phyloP scores from a whole-genome alignment of 2,113 vertebrate genomes.

The Coracopsis vasa region DNA sequence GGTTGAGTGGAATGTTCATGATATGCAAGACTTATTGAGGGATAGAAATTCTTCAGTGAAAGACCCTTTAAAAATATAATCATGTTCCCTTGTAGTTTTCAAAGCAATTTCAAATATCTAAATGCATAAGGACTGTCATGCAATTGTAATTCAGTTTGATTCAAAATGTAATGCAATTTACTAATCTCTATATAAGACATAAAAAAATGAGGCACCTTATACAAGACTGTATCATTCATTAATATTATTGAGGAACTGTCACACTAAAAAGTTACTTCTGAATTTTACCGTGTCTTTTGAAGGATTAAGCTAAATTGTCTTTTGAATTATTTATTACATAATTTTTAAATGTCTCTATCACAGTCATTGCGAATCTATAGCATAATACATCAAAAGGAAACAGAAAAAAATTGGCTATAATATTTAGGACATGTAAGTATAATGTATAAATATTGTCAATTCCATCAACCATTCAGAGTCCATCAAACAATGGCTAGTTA shows the following conservation, averaged over 20 bases:
- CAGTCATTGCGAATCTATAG: constrained; percentile 7
- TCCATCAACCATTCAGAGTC: not conserved
- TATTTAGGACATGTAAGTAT: not conserved
- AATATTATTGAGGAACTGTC: constrained; percentile 64
- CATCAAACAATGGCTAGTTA: not conserved
- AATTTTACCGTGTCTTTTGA: constrained; percentile 49
- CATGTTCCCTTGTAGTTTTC: not conserved
- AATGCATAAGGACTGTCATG: constrained; percentile 25
- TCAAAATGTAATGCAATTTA: constrained; percentile 51
- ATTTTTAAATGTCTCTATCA: constrained; percentile 48
- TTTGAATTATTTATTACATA: constrained; percentile 68
- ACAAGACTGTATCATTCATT: constrained; percentile 51
- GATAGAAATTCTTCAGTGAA: not conserved
- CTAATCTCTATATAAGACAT: constrained; percentile 48
- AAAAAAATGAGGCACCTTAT: constrained; percentile 52
- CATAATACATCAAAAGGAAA: constrained; percentile 42
- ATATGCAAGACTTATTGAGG: not conserved
- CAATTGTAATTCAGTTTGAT: constrained; percentile 59
- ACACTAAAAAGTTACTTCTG: constrained; percentile 55
- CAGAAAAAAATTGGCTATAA: not conserved
- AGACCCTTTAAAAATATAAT: constrained; percentile 26
- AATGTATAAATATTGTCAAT: not conserved
- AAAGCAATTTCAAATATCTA: constrained; percentile 57
- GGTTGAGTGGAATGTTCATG: not conserved
- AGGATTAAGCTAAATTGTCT: constrained; percentile 54